Evolutionary conservation across 2,797 vertebrate genomes (phyloP), one percentile per base, ranked within the genome.

Genomic region (Emys orbicularis): DNA sequence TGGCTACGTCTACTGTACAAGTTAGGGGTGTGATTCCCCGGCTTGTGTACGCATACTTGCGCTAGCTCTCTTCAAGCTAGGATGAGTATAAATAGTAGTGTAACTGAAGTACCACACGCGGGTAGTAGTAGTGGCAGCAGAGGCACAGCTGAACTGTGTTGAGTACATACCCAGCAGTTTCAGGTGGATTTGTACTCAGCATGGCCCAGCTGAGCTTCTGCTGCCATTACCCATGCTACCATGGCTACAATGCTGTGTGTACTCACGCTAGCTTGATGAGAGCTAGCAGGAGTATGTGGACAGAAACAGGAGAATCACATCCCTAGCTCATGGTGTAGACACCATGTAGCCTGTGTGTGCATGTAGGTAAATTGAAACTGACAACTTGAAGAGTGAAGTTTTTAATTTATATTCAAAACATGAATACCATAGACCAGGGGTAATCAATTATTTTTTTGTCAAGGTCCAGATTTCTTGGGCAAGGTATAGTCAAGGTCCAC

Each of bases 31-130:
- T 61, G 31, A 61, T 72, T 72, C 18, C n/a, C 8, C 34, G 41
- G n/a, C 19, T 41, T 12, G 34, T n/a, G n/a, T 37, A 37, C 9
- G 5, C 34, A 68, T 37, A 37, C 8, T 65, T 4, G 16, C 2
- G 8, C 34, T 72, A 72, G n/a, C n/a, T 72, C 65, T 72, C 65
- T 41, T 37, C 19, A 72, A 41, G n/a, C 19, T 12, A 72, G 65
- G 65, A 21, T 37, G 19, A 72, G 10, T 72, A 72, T 72, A 72
- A 41, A 37, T 72, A 12, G n/a, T 21, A 37, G n/a, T 68, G 65
- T 72, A 72, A 9, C 6, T 31, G 31, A 7, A 31, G 59, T 61
- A 61, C 29, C 19, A 3, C 9, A 1, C n/a, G 3, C 2, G 5
- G 21, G n/a, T 41, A 6, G n/a, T 41, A 12, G 65, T 37, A 23